Evolutionary conservation across 2,888 invertebrate species (phyloP), one percentile per base, ranked within the genome.

Genomic region (Cataglyphis altisquamis): DNA sequence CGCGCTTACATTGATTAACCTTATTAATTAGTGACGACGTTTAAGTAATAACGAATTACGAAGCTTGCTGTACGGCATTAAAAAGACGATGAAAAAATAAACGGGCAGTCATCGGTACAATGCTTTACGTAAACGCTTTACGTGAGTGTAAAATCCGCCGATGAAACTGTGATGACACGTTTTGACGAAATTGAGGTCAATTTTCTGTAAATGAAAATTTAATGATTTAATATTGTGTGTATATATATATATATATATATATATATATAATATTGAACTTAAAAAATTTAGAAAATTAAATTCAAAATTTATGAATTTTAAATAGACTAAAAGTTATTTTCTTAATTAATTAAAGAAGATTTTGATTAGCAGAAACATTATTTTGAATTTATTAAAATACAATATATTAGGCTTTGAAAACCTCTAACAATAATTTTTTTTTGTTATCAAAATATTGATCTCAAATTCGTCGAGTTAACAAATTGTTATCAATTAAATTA

Each of bases 11-110:
- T 55, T 66, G 70, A 82, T 86, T 84, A 83, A 86, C 73, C 66
- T 74, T 83, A 83, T 55, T 77, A 80, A 83, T 89, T 68, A 64
- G 29, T 15, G 77, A 82, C 52, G 45, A 83, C 48, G 73, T 84
- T 84, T 77, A 83, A 73, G 25, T 57, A 48, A 68, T 70, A 82
- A 75, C 63, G 57, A 84, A 86, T 48, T 36, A 75, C 52, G 12
- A 83, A 68, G 63, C 52, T 78, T 73, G 73, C 15, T 72, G 57
- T 15, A 80, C 57, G 64, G 73, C 25, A 52, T 74, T 82, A 72
- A 82, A 52, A 72, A 62, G n/a, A n/a, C 64, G 21, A 18, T 74
- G 32, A 45, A 75, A 74, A 39, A 29, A 81, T 52, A 48, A 48
- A 81, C 18, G 39, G 8, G 18, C 32, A 21, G 45, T 66, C 45